phyloP scores from a whole-genome alignment of 2,113 vertebrate species.

The Nesogale talazaci region DNA sequence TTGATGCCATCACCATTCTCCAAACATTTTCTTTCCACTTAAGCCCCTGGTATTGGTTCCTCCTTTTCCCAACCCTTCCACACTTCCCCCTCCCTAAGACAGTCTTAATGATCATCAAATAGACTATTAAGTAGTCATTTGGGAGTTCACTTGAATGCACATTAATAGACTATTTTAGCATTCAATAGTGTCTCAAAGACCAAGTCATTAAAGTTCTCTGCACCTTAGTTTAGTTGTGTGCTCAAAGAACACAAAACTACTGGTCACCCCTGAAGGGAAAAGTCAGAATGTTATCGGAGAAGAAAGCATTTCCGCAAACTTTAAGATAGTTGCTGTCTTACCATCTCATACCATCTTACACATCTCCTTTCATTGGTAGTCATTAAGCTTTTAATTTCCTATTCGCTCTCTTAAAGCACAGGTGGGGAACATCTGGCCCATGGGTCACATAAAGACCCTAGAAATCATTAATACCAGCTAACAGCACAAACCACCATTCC shows the following conservation, averaged over 20 bases:
- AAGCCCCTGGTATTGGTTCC: too few species aligned
- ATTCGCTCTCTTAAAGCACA: not conserved
- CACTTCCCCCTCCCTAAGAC: too few species aligned
- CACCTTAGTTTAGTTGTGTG: not conserved
- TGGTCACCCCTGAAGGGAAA: not conserved
- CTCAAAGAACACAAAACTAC: not conserved
- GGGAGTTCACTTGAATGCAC: not conserved
- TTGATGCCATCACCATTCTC: too few species aligned
- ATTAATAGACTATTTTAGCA: not conserved
- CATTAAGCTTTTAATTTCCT: not conserved
- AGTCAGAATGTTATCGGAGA: not conserved
- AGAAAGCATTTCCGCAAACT: not conserved
- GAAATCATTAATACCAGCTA: too few species aligned
- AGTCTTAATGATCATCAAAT: not conserved
- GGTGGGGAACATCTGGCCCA: too few species aligned
- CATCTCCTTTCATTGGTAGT: not conserved
- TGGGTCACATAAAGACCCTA: too few species aligned
- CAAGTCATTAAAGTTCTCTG: not conserved
- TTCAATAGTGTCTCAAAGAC: not conserved
- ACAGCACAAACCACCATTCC: too few species aligned
- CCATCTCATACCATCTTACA: not conserved
- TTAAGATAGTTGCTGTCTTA: not conserved
- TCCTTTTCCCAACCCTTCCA: too few species aligned
- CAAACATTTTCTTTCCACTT: too few species aligned
- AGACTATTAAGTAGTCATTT: not conserved